These are phyloP conservation scores for Aethes cnicana DNA, from an alignment of 2,888 invertebrate genomes.

Conservation along the genomic window DNA sequence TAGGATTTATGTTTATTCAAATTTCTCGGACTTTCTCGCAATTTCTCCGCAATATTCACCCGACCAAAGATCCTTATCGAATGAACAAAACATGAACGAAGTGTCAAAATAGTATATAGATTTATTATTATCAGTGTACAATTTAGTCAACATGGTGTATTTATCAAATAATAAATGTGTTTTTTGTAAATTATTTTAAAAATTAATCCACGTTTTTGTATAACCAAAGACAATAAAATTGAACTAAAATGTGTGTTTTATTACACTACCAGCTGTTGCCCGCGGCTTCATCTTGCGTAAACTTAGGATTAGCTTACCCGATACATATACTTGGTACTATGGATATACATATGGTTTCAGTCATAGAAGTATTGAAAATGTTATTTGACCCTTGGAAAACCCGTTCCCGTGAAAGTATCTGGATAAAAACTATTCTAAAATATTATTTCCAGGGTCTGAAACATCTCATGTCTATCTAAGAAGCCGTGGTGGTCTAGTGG, in stretches of 20 bases:
- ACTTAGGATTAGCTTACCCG: too few species aligned
- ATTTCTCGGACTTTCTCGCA: background rate
- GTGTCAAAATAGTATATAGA: conserved; percentile 42
- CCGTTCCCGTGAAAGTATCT: too few species aligned
- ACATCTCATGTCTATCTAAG: too few species aligned
- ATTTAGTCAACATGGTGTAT: conserved; percentile 73
- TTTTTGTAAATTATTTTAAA: conserved; percentile 82
- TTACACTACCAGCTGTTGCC: too few species aligned
- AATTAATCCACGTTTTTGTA: conserved; percentile 82
- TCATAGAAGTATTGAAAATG: too few species aligned
- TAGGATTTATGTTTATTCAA: conserved; percentile 1
- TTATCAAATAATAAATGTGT: conserved; percentile 75
- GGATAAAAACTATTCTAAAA: too few species aligned
- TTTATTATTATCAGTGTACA: conserved; percentile 76
- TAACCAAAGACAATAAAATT: conserved; percentile 83
- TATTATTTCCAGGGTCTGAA: too few species aligned
- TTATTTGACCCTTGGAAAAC: too few species aligned
- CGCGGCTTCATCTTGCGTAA: too few species aligned
- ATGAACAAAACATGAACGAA: conserved; percentile 31
- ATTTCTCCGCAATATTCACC: conserved; percentile 8
- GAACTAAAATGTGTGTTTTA: conserved; percentile 68
- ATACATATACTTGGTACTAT: too few species aligned
- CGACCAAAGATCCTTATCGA: conserved; percentile 28
- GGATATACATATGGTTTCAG: too few species aligned
- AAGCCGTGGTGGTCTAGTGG: too few species aligned